Conservation (phyloP, 2,113 vertebrate species). For the Epinephelus fuscoguttatus region DNA sequence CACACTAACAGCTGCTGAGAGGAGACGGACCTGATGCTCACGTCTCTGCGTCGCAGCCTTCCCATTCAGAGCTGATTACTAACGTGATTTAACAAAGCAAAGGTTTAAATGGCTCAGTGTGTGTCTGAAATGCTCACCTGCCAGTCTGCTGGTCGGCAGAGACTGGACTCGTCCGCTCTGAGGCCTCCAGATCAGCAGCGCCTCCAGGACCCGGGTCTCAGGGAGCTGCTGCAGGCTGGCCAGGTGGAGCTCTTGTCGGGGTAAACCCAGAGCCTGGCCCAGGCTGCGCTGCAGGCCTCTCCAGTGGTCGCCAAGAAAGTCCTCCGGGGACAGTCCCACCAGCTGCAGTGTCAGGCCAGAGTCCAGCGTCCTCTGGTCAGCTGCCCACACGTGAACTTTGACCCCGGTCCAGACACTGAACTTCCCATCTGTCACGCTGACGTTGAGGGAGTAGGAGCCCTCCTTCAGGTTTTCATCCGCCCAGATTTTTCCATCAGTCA, state of each 20-base stretch:
- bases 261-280: constrained; percentile 83
- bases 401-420: constrained; percentile 85
- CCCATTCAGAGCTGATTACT: neutral
- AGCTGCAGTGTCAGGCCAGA: constrained; percentile 89
- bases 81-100: neutral
- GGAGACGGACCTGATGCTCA: neutral
- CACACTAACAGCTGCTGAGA: neutral
- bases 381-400: constrained; percentile 89
- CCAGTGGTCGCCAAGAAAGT: constrained; percentile 95
- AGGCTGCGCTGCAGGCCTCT: constrained; percentile 91
- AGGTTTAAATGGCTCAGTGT: neutral
- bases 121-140: constrained; percentile 49
- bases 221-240: constrained; percentile 92
- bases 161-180: constrained; percentile 72
- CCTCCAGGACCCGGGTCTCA: constrained; percentile 82
- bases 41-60: neutral
- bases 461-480: constrained; percentile 86
- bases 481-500: constrained; percentile 89
- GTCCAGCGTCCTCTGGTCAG: constrained; percentile 84
- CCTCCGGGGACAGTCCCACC: constrained; percentile 87
- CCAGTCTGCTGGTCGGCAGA: constrained; percentile 82
- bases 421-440: constrained; percentile 93
- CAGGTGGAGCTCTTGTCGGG: constrained; percentile 89
- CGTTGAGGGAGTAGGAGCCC: constrained; percentile 89
- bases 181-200: constrained; percentile 85